These are phyloP conservation scores for Melipona beecheii DNA, from an alignment of 2,888 invertebrate species.

Conservation along the genomic window DNA sequence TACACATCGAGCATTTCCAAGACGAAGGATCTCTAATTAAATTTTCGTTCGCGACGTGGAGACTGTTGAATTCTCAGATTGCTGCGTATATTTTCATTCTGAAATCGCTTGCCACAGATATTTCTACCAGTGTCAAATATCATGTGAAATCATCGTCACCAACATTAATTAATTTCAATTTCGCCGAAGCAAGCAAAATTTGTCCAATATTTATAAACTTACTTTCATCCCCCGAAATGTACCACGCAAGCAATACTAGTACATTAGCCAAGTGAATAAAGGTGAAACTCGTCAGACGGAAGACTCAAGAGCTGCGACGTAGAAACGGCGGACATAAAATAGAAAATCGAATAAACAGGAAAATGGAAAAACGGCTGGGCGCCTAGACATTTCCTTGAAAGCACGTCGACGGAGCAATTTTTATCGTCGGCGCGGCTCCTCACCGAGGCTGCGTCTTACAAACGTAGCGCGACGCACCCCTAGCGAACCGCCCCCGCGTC, in stretches of 20 bases:
- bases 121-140: neutral
- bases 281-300: no score
- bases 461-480: neutral
- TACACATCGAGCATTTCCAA: neutral
- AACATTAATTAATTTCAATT: no score
- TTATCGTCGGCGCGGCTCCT: conserved; percentile 26
- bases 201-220: no score
- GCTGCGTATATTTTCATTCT: no score
- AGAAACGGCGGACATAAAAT: neutral
- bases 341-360: neutral
- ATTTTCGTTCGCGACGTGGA: no score
- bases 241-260: no score
- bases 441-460: neutral
- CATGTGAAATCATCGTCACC: neutral
- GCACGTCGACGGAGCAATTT: conserved; percentile 6
- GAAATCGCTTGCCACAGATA: neutral
- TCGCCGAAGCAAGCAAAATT: no score
- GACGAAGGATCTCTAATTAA: no score
- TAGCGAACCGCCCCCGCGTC: conserved; percentile 17
- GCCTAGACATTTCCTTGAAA: neutral
- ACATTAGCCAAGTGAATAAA: no score
- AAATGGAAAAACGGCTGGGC: no score
- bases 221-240: no score
- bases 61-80: no score
- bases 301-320: neutral